Base-by-base conservation (phyloP, 2,888 invertebrate genomes). In the Sinelater perroti region DNA sequence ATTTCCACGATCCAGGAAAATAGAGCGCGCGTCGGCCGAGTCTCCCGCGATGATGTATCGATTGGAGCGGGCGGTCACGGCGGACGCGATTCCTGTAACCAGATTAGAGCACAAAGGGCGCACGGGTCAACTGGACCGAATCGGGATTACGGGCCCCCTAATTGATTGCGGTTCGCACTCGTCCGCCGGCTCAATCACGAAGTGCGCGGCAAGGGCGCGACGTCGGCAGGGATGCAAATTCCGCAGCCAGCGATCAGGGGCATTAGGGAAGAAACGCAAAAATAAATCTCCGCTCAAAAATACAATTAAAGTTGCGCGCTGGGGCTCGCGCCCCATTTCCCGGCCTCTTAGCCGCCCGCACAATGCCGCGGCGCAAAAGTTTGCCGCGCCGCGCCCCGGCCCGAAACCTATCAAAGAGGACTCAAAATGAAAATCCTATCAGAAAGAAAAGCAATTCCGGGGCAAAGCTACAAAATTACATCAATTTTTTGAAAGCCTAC, bases 231-330 rank as follows among this genome's bases (percentile, higher is more conserved):
- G 62, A 75, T 75, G 74, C 67, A 74, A 75, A 75, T 75, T 74
- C 73, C 72, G 72, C 73, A 64, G 62, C 73, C 73, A 75, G 75
- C 75, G 74, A 74, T 75, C 75, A 73, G 72, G 73, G 75, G 75
- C 75, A 75, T 75, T 75, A 75, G 68, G 64, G 70, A 72, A 69
- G 70, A 72, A 70, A 71, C 68, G 70, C 67, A 69, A 70, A 71
- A 69, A 72, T 71, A 72, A 74, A 73, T 73, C 74, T 70, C 70
- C 65, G 67, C 64, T 69, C 69, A 70, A 70, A 54, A 71, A 72
- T 73, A 71, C 72, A 74, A 75, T 74, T 74, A 74, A 74, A 75
- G 69, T 73, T 71, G 69, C 62, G 63, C 66, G 66, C 52, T 49
- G 42, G 55, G 36, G 49, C 18, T 26, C 59, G 52, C 20, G 21